Evolutionary conservation across 2,113 vertebrate genomes (phyloP).

Genomic region (Montifringilla adamsi): DNA sequence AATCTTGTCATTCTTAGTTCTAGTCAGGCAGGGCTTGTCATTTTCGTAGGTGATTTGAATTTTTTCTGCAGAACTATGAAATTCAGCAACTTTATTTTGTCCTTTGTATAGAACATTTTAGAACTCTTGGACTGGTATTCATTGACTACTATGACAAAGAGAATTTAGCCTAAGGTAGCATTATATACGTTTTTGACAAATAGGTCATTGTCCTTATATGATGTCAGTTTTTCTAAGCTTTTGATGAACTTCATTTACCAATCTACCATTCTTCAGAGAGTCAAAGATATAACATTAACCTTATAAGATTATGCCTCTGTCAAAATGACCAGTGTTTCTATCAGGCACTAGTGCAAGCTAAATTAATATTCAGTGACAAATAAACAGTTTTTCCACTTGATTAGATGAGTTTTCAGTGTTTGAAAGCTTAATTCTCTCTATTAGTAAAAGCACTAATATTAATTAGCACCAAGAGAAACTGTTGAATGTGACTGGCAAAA

Average conservation of each 20-base stretch:
- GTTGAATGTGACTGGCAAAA: neutral
- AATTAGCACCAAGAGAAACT: neutral
- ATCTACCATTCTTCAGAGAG: neutral
- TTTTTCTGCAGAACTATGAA: neutral
- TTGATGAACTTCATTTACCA: neutral
- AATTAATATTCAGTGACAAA: neutral
- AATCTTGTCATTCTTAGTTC: neutral
- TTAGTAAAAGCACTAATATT: neutral
- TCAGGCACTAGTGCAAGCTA: neutral
- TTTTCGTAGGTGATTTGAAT: neutral
- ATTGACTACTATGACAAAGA: neutral
- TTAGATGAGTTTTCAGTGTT: neutral
- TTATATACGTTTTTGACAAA: neutral
- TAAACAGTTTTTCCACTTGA: neutral
- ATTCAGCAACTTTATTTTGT: neutral
- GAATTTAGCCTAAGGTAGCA: neutral
- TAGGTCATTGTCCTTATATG: neutral
- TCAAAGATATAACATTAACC: neutral
- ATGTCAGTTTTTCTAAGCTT: neutral
- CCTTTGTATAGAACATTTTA: neutral
- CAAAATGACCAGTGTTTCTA: neutral
- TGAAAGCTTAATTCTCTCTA: neutral
- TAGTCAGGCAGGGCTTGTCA: neutral
- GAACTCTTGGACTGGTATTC: neutral
- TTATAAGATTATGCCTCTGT: neutral